phyloP scores from a whole-genome alignment of 1,140 invertebrate species.

The Brachionus angularis region DNA sequence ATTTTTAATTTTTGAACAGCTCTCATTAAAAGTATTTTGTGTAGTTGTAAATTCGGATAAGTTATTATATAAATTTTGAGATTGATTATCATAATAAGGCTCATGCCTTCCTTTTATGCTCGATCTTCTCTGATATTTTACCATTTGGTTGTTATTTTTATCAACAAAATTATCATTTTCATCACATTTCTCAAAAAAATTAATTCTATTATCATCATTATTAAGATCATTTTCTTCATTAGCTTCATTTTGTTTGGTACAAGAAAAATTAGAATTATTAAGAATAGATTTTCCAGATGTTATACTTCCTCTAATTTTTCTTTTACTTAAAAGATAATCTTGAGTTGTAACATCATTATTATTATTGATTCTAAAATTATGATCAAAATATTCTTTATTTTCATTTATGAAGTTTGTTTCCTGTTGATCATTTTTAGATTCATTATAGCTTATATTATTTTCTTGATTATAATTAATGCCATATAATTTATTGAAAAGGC shows the following conservation, averaged over 20 bases:
- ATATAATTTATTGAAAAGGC: conserved; percentile 24
- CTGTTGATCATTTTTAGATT: not conserved
- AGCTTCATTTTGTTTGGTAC: too few relatives aligned
- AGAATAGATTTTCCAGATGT: not conserved
- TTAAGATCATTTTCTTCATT: too few relatives aligned
- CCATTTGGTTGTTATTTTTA: conserved; percentile 14
- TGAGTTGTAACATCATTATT: too few relatives aligned
- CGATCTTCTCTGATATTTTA: conserved; percentile 25
- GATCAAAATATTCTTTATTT: not conserved
- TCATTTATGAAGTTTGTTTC: not conserved
- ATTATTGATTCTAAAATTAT: not conserved
- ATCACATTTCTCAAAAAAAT: too few relatives aligned
- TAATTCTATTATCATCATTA: too few relatives aligned
- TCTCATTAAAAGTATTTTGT: not conserved
- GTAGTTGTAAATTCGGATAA: not conserved
- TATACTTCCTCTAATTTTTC: conserved; percentile 12
- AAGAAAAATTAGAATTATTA: not conserved
- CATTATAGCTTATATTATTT: too few relatives aligned
- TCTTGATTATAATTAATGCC: too few relatives aligned
- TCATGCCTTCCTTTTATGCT: conserved; percentile 33
- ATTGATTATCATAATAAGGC: conserved; percentile 13
- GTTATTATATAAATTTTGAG: not conserved
- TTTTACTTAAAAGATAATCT: too few relatives aligned
- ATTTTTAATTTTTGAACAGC: too few relatives aligned
- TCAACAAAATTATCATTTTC: conserved; percentile 19